Percentiles rank a stretch among this genome's conserved stretches.
Evolutionary conservation across 1,140 invertebrate genomes (phyloP).

Genomic region (Aphis craccivora): DNA sequence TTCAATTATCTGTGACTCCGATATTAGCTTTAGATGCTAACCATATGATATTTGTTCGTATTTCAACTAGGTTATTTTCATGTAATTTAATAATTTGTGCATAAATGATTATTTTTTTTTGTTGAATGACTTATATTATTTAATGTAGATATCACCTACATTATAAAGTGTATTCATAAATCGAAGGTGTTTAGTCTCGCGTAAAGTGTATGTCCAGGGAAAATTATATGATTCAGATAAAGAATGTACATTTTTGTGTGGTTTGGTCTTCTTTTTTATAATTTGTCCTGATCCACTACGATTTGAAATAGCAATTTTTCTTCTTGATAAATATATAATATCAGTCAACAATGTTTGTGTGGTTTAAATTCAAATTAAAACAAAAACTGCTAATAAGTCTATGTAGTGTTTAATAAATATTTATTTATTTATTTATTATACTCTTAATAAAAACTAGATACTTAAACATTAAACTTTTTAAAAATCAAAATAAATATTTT

Average conservation of each 20-base stretch:
- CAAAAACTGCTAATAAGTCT: background rate
- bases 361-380: background rate
- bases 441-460: too few relatives aligned
- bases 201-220: slow-evolving; percentile 15
- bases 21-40: slow-evolving; percentile 26
- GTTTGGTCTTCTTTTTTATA: background rate
- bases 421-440: background rate
- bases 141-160: slow-evolving; percentile 20
- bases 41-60: slow-evolving; percentile 48
- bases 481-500: too few relatives aligned
- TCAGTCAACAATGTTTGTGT: background rate
- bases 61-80: slow-evolving; percentile 34
- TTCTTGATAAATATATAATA: background rate
- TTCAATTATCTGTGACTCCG: background rate
- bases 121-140: background rate
- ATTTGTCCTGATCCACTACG: background rate
- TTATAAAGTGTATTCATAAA: slow-evolving; percentile 21
- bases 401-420: background rate
- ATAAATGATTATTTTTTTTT: background rate
- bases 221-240: background rate
- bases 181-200: background rate
- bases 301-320: background rate
- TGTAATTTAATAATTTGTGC: slow-evolving; percentile 24
- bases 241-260: slow-evolving; percentile 1
- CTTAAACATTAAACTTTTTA: too few relatives aligned